Conservation (phyloP, 2,888 invertebrate genomes). For the Callyntrura sp. region DNA sequence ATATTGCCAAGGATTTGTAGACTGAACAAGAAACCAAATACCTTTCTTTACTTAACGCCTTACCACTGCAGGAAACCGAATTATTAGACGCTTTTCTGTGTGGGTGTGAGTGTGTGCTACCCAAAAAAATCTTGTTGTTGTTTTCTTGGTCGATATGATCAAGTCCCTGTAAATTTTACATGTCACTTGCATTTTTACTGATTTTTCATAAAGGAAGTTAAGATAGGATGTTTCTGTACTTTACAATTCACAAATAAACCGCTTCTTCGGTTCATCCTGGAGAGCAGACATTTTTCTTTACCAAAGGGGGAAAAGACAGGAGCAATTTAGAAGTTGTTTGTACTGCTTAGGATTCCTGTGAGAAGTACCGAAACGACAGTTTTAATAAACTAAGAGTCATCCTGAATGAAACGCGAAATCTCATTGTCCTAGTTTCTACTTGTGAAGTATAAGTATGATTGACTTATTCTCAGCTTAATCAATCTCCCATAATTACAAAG, state of each 20-base stretch:
- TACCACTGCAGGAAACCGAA: background rate
- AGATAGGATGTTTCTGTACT: background rate
- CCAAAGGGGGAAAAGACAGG: background rate
- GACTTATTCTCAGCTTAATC: too few species aligned
- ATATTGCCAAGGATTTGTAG: background rate
- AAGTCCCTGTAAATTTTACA: slow-evolving; percentile 24
- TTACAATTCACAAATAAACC: too few species aligned
- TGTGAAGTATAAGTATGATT: too few species aligned
- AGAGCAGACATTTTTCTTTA: background rate
- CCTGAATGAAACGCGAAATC: too few species aligned
- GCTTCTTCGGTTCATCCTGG: too few species aligned
- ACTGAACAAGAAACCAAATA: background rate
- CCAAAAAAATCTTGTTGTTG: background rate
- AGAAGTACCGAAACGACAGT: too few species aligned
- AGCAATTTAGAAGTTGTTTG: too few species aligned
- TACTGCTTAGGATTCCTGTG: too few species aligned
- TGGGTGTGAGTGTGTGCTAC: background rate
- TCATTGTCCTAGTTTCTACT: too few species aligned
- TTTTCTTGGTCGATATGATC: background rate
- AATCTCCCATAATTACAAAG: too few species aligned
- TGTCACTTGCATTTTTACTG: slow-evolving; percentile 25
- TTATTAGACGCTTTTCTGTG: background rate
- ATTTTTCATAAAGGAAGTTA: too few species aligned
- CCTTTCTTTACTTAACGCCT: background rate
- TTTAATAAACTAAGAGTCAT: background rate